These are phyloP conservation scores for Netelia virgata DNA, from an alignment of 2,888 invertebrate genomes.

Conservation along the genomic window DNA sequence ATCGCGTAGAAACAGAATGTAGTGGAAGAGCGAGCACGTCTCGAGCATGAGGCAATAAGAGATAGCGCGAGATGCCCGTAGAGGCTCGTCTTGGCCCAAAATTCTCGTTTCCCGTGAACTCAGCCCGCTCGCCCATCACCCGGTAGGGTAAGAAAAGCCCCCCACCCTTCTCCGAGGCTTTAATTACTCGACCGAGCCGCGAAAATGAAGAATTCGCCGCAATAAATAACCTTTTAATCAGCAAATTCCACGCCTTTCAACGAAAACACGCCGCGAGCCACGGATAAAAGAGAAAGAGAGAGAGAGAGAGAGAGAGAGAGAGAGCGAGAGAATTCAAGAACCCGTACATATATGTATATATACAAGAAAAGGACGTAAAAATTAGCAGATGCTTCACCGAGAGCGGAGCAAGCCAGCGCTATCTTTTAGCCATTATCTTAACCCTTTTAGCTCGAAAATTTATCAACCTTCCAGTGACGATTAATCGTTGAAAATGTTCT, in stretches of 20 bases:
- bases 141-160: slow-evolving; percentile 31
- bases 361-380: slow-evolving; percentile 65
- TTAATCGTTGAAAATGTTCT: slow-evolving; percentile 73
- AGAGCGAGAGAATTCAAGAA: slow-evolving; percentile 3
- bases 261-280: slow-evolving; percentile 31
- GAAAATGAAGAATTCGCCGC: slow-evolving; percentile 80
- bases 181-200: slow-evolving; percentile 74
- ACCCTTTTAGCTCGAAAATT: slow-evolving; percentile 74
- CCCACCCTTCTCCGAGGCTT: slow-evolving; percentile 59
- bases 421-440: slow-evolving; percentile 76
- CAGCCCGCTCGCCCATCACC: neutral
- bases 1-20: slow-evolving; percentile 17
- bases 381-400: slow-evolving; percentile 72
- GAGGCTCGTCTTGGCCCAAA: slow-evolving; percentile 24
- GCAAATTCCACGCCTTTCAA: slow-evolving; percentile 69
- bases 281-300: slow-evolving; percentile 14
- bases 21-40: slow-evolving; percentile 25
- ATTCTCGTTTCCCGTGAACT: neutral
- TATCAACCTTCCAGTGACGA: slow-evolving; percentile 73
- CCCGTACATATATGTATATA: slow-evolving; percentile 11
- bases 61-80: slow-evolving; percentile 55
- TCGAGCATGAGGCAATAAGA: slow-evolving; percentile 40
- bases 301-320: slow-evolving; percentile 3
- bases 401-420: slow-evolving; percentile 58
- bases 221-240: slow-evolving; percentile 82